Evolutionary conservation across 2,888 invertebrate genomes (phyloP).

Genomic region (Busseola fusca): DNA sequence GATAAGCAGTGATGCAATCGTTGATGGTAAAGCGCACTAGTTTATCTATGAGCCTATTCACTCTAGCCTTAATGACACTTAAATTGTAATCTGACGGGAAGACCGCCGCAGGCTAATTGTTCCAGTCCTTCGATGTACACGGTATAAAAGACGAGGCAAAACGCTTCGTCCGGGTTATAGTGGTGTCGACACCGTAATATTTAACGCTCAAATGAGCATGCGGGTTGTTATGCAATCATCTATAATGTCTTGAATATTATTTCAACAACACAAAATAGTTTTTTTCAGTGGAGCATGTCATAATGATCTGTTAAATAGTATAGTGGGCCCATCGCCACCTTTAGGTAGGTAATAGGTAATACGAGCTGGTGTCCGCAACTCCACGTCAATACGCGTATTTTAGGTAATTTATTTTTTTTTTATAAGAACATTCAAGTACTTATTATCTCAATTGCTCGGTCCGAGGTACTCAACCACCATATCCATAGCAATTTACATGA

Average conservation of each 20-base stretch:
- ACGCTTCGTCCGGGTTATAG: too few species aligned
- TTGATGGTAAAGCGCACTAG: too few species aligned
- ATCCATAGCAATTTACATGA: constrained; percentile 20
- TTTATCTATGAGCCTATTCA: too few species aligned
- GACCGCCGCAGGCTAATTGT: too few species aligned
- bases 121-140: too few species aligned
- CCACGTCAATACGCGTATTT: too few species aligned
- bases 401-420: not conserved
- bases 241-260: not conserved
- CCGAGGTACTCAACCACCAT: not conserved
- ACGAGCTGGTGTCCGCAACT: too few species aligned
- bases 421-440: not conserved
- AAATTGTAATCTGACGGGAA: too few species aligned
- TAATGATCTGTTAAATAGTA: not conserved
- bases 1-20: too few species aligned
- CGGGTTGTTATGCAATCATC: not conserved
- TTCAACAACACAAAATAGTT: not conserved
- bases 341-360: not conserved
- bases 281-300: not conserved
- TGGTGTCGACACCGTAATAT: too few species aligned
- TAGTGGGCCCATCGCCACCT: not conserved
- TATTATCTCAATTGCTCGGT: constrained; percentile 1
- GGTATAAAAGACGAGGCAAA: too few species aligned
- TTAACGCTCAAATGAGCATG: not conserved
- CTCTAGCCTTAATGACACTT: too few species aligned